Conservation (phyloP, 2,888 invertebrate genomes). For the Polietes domitor region DNA sequence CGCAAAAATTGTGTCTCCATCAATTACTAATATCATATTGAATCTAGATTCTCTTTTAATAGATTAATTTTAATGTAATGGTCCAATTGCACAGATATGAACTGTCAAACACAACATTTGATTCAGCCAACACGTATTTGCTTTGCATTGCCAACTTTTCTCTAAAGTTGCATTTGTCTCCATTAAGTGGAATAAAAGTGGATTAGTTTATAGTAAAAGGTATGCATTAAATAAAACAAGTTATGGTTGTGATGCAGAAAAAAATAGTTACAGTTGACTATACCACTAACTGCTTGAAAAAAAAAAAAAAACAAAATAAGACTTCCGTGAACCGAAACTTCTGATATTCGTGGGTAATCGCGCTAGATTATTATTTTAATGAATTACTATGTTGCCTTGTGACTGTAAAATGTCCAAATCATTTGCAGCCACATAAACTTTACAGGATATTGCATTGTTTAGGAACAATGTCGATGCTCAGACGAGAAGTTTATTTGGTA, state of each 20-base stretch:
- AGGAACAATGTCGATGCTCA: background rate
- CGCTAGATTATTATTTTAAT: conserved; percentile 16
- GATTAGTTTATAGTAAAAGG: no score
- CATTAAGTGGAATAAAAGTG: conserved; percentile 20
- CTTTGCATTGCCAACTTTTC: conserved; percentile 38
- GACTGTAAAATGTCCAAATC: conserved; percentile 22
- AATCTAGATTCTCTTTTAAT: background rate
- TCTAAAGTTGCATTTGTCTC: conserved; percentile 10
- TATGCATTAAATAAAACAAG: no score
- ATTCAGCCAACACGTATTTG: conserved; percentile 20
- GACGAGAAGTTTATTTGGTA: conserved; percentile 12
- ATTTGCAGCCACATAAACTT: conserved; percentile 25
- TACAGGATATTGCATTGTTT: conserved; percentile 16
- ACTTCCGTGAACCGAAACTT: conserved; percentile 22
- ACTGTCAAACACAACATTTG: conserved; percentile 19
- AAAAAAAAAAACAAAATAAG: conserved; percentile 36
- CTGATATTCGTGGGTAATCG: conserved; percentile 25
- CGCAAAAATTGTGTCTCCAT: no score
- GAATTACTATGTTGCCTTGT: conserved; percentile 20
- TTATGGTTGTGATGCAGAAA: no score
- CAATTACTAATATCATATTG: conserved; percentile 32
- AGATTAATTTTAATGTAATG: no score
- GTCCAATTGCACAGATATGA: conserved; percentile 28
- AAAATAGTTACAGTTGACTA: no score
- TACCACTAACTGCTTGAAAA: no score